A percentile compares a stretch with the other conserved stretches of the same genome.
Evolutionary conservation across 2,113 vertebrate species (phyloP).

Genomic region (Lepidothrix coronata): DNA sequence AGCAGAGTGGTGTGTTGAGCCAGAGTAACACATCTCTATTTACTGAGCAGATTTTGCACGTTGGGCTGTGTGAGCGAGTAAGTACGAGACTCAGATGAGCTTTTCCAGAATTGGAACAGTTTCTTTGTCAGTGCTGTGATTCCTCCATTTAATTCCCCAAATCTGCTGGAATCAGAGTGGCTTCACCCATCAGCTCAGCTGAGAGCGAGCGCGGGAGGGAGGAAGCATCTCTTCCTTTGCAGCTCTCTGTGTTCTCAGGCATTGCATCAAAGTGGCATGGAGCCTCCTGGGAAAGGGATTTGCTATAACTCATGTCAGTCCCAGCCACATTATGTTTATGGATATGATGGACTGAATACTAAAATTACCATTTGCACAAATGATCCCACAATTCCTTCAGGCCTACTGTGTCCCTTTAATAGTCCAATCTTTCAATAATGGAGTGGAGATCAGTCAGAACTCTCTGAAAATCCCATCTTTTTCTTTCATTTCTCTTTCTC

Average conservation of each 20-base stretch:
- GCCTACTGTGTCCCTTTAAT: slow-evolving; percentile 72
- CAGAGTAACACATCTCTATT: slow-evolving; percentile 53
- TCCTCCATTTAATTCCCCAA: slow-evolving; percentile 54
- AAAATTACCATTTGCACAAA: slow-evolving; percentile 77
- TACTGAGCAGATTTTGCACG: slow-evolving; percentile 44
- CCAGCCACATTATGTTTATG: slow-evolving; percentile 62
- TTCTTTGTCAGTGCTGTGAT: not conserved
- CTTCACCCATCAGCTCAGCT: not conserved
- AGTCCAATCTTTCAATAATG: slow-evolving; percentile 72
- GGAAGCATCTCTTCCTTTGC: not conserved
- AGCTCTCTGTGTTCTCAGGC: slow-evolving; percentile 30
- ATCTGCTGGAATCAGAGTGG: slow-evolving; percentile 51
- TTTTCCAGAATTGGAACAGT: not conserved
- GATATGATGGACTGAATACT: slow-evolving; percentile 65
- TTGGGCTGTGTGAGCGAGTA: not conserved
- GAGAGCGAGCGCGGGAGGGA: not conserved
- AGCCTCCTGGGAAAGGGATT: slow-evolving; percentile 50
- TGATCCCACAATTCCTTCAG: slow-evolving; percentile 68
- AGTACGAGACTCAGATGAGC: slow-evolving; percentile 18
- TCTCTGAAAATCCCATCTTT: slow-evolving; percentile 60
- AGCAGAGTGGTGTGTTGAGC: not conserved
- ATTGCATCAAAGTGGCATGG: slow-evolving; percentile 57
- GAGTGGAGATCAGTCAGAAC: slow-evolving; percentile 66
- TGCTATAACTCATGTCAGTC: slow-evolving; percentile 51
- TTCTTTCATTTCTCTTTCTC: slow-evolving; percentile 12